These are phyloP conservation scores for Idaea aversata DNA, from an alignment of 2,888 invertebrate genomes.

Conservation along the genomic window DNA sequence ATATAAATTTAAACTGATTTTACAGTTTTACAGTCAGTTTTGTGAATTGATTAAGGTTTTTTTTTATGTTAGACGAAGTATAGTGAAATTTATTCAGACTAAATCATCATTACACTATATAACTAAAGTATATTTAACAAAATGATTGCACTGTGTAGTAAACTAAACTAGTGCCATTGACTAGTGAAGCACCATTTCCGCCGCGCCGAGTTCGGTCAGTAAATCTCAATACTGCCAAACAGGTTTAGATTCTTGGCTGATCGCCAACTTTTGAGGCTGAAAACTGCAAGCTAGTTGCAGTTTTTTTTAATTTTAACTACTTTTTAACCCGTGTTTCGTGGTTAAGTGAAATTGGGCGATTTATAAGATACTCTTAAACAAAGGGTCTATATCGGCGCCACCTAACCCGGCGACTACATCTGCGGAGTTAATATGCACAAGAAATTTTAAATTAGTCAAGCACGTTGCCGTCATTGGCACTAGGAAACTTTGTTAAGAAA, in stretches of 20 bases:
- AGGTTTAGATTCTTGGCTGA: constrained; percentile 48
- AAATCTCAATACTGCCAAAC: constrained; percentile 62
- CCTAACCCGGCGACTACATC: no score
- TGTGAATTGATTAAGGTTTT: no score
- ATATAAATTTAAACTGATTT: no score
- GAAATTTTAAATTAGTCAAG: no score
- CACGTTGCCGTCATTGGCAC: no score
- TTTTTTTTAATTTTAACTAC: not conserved
- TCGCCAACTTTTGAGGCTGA: constrained; percentile 32
- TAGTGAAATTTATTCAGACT: no score
- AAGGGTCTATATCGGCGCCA: not conserved
- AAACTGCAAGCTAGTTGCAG: constrained; percentile 1
- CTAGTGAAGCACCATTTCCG: constrained; percentile 23
- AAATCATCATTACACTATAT: no score
- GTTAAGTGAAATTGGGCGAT: not conserved
- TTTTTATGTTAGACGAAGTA: no score
- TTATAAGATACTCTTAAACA: not conserved
- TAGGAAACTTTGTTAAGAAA: no score
- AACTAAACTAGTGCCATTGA: constrained; percentile 8
- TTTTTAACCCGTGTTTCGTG: not conserved
- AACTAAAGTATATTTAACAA: no score
- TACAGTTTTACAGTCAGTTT: no score
- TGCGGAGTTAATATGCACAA: no score
- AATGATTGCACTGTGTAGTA: constrained; percentile 4
- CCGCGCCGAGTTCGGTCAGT: constrained; percentile 41